Evolutionary conservation across 2,888 invertebrate species (phyloP).

Genomic region (Lypha dubia): DNA sequence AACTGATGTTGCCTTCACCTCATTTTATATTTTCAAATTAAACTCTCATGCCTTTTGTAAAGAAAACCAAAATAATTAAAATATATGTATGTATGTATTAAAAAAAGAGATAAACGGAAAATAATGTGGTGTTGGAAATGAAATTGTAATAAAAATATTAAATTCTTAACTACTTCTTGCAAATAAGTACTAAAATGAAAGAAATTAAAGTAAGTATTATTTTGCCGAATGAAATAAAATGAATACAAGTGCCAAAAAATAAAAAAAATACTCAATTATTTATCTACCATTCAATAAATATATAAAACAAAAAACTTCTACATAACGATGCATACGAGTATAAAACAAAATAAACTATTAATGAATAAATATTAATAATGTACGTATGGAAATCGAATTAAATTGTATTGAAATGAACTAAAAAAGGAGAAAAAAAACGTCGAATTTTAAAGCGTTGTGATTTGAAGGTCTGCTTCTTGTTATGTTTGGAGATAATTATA

Average conservation of each 20-base stretch:
- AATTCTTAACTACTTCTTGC: conserved; percentile 46
- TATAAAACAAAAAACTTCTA: conserved; percentile 15
- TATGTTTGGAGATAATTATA: neutral
- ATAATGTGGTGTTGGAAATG: conserved; percentile 55
- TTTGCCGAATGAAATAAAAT: conserved; percentile 43
- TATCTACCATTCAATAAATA: conserved; percentile 48
- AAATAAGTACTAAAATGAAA: conserved; percentile 59
- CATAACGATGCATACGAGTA: conserved; percentile 32
- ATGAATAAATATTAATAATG: conserved; percentile 39
- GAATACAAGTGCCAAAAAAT: conserved; percentile 49
- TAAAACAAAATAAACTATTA: conserved; percentile 7
- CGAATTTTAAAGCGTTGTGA: neutral
- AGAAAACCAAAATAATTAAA: neutral
- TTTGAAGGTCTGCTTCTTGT: conserved; percentile 43
- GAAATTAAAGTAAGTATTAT: conserved; percentile 23
- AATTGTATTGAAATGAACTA: conserved; percentile 14
- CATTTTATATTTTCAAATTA: conserved; percentile 1
- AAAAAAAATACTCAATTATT: conserved; percentile 36
- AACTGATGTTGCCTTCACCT: neutral
- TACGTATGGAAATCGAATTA: conserved; percentile 29
- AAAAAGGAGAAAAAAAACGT: conserved; percentile 26
- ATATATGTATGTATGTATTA: no score
- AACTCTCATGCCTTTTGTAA: conserved; percentile 70
- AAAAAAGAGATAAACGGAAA: conserved; percentile 28
- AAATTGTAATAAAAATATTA: conserved; percentile 37